Conservation (phyloP, 1,140 invertebrate species). For the Pantala flavescens region DNA sequence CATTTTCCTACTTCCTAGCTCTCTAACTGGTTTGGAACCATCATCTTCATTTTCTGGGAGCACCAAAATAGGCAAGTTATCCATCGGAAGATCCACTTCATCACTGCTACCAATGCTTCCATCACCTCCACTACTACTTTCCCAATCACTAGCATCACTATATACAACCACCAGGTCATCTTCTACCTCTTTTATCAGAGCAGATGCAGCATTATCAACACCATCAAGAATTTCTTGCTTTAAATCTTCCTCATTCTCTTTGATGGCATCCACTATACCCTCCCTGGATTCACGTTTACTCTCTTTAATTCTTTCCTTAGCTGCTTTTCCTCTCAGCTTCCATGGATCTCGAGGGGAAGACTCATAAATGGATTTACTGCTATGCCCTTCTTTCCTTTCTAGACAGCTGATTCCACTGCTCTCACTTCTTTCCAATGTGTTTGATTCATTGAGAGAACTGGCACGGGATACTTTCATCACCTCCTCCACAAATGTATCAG, state of each 20-base stretch:
- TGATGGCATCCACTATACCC: not conserved
- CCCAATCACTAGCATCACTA: not conserved
- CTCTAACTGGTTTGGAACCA: not conserved
- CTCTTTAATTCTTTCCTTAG: not conserved
- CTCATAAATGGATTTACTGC: not conserved
- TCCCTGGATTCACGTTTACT: not conserved
- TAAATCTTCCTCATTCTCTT: not conserved
- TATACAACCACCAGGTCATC: not conserved
- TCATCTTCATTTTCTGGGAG: not conserved
- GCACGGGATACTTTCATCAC: not conserved
- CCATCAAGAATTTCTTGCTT: not conserved
- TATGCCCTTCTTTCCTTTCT: not conserved
- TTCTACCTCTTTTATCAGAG: not conserved
- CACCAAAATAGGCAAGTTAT: not conserved
- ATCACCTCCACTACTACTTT: slow-evolving; percentile 1
- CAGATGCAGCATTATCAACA: not conserved
- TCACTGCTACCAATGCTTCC: slow-evolving; percentile 4
- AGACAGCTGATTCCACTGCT: not conserved
- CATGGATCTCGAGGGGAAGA: not conserved
- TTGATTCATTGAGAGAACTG: not conserved
- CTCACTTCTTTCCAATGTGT: not conserved
- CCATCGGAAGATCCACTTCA: not conserved
- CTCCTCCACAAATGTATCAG: not conserved
- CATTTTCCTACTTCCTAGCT: not conserved
- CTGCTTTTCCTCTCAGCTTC: not conserved